Evolutionary conservation across 2,888 invertebrate species (phyloP).

Genomic region (Lepas anatifera): DNA sequence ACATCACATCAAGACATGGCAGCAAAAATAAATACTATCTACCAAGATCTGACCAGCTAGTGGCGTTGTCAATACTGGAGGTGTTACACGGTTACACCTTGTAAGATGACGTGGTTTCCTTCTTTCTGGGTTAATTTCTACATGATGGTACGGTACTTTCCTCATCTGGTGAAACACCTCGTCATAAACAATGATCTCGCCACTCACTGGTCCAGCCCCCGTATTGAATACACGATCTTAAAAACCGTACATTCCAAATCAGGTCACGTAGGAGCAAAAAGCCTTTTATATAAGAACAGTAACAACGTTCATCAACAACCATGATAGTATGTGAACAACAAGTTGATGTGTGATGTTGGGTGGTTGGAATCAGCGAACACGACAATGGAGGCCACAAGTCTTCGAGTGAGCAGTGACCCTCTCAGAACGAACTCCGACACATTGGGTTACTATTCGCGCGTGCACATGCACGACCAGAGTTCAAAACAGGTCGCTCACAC

Average conservation of each 20-base stretch:
- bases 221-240: neutral
- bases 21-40: slow-evolving; percentile 11
- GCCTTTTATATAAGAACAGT: slow-evolving; percentile 9
- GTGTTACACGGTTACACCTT: slow-evolving; percentile 9
- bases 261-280: slow-evolving; percentile 10
- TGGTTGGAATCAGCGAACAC: neutral
- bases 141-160: neutral
- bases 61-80: neutral
- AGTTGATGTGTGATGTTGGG: neutral
- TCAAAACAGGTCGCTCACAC: no score
- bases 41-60: neutral
- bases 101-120: neutral
- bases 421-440: no score
- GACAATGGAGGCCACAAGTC: no score
- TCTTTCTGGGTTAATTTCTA: neutral
- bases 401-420: no score
- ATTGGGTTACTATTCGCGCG: no score
- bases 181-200: no score
- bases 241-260: neutral
- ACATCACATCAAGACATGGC: slow-evolving; percentile 10
- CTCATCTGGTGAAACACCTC: neutral
- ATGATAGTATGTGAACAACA: neutral
- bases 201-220: no score
- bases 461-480: no score
- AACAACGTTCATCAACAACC: slow-evolving; percentile 5